A percentile compares a stretch with the other conserved stretches of the same genome.
Conservation (phyloP, 1,140 invertebrate species). For the Rhopalosiphum maidis region DNA sequence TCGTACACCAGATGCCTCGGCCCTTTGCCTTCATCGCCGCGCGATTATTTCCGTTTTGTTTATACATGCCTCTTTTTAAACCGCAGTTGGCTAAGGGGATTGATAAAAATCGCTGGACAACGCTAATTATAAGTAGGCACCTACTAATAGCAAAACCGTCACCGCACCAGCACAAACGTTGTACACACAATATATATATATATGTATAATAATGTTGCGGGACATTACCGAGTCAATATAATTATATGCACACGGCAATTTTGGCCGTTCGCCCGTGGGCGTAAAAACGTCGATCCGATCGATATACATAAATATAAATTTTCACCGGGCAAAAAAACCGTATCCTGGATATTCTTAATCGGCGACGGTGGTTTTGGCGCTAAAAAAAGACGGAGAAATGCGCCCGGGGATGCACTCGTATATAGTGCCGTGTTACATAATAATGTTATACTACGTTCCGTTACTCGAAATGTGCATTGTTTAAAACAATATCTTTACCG, state of each 20-base stretch:
- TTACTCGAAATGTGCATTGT: slow-evolving; percentile 30
- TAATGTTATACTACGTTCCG: slow-evolving; percentile 23
- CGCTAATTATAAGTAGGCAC: slow-evolving; percentile 18
- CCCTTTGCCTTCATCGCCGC: not conserved
- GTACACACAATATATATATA: not conserved
- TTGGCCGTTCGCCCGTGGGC: slow-evolving; percentile 11
- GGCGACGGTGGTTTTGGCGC: not conserved
- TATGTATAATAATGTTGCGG: not conserved
- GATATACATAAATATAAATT: not conserved
- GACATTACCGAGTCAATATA: not conserved
- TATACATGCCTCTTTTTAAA: not conserved
- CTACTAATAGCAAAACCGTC: slow-evolving; percentile 28
- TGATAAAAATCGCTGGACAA: slow-evolving; percentile 40
- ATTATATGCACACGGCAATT: slow-evolving; percentile 1
- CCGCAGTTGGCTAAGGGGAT: not conserved
- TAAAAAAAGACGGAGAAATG: slow-evolving; percentile 35
- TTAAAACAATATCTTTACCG: not conserved
- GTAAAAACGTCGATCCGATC: not conserved
- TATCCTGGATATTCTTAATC: not conserved
- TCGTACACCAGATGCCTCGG: not conserved
- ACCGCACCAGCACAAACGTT: not conserved
- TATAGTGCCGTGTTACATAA: not conserved
- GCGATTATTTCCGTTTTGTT: not conserved
- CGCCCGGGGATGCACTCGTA: not conserved
- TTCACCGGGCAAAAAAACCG: not conserved